phyloP scores from a whole-genome alignment of 1,140 invertebrate genomes.

The Conopomorpha cramerella region DNA sequence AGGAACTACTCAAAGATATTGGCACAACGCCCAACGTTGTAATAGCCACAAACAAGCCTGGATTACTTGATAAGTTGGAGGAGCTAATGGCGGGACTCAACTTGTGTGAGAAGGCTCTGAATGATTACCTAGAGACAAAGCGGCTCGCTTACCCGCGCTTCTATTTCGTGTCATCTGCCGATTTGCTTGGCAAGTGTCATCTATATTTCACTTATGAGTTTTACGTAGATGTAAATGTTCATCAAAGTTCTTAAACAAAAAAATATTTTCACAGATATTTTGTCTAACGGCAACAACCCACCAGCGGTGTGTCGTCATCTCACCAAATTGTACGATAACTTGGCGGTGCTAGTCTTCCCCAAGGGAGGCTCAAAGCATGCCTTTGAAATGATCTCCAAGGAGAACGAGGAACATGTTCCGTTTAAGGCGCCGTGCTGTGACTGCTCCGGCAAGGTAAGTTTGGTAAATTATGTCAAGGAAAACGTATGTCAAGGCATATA shows the following conservation, averaged over 20 bases:
- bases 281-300: slow-evolving; percentile 96
- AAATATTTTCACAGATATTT: slow-evolving; percentile 70
- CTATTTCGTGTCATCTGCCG: slow-evolving; percentile 93
- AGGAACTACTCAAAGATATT: slow-evolving; percentile 63
- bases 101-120: slow-evolving; percentile 92
- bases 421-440: slow-evolving; percentile 74
- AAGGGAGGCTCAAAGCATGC: slow-evolving; percentile 66
- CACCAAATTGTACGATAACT: slow-evolving; percentile 92
- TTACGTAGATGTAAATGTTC: no score
- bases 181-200: slow-evolving; percentile 75
- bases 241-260: no score
- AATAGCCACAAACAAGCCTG: slow-evolving; percentile 80
- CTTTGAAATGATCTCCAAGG: slow-evolving; percentile 86
- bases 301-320: slow-evolving; percentile 83
- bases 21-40: slow-evolving; percentile 75
- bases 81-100: slow-evolving; percentile 74
- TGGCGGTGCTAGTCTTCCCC: slow-evolving; percentile 78
- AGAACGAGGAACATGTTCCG: slow-evolving; percentile 76
- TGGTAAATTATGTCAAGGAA: no score
- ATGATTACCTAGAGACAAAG: slow-evolving; percentile 95
- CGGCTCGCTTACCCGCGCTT: slow-evolving; percentile 92
- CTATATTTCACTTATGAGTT: no score
- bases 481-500: no score
- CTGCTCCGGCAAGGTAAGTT: slow-evolving; percentile 77
- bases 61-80: slow-evolving; percentile 77